A percentile compares a stretch with the other conserved stretches of the same genome.
Conservation (phyloP, 2,888 invertebrate species). For the Neria commutata region DNA sequence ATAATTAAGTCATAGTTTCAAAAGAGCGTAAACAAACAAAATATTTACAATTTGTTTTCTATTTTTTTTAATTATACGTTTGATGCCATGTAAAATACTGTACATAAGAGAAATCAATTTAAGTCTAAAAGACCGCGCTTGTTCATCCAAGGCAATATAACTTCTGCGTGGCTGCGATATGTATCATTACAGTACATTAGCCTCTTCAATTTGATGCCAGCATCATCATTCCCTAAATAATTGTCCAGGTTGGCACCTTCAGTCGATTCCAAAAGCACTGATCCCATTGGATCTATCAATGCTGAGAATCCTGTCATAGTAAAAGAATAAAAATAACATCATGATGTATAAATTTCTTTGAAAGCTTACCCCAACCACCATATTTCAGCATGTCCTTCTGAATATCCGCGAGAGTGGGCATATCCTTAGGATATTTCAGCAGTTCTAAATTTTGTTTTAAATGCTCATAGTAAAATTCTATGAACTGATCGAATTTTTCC, state of each 20-base stretch:
- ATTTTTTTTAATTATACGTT: too few species aligned
- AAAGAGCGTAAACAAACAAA: too few species aligned
- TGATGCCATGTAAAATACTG: too few species aligned
- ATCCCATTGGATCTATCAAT: not conserved
- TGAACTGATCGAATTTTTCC: constrained; percentile 53
- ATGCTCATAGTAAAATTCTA: constrained; percentile 50
- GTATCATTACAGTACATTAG: constrained; percentile 38
- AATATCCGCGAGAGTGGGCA: constrained; percentile 47
- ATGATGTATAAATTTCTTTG: too few species aligned
- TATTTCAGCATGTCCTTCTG: constrained; percentile 44
- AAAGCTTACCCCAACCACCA: constrained; percentile 36
- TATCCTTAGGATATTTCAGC: constrained; percentile 46
- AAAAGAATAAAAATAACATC: not conserved
- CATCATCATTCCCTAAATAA: constrained; percentile 21
- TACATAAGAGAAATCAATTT: too few species aligned
- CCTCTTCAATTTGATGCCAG: constrained; percentile 26
- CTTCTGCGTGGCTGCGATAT: constrained; percentile 43
- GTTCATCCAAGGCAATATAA: constrained; percentile 47
- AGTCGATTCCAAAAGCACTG: constrained; percentile 35
- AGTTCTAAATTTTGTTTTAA: constrained; percentile 39
- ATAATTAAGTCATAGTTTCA: too few species aligned
- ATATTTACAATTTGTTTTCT: too few species aligned
- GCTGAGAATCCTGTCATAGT: not conserved
- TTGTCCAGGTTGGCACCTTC: constrained; percentile 37
- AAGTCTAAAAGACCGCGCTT: constrained; percentile 42